A percentile compares a stretch with the other conserved stretches of the same genome.
phyloP scores from a whole-genome alignment of 2,888 invertebrate genomes.

The Acanthosoma haemorrhoidale region DNA sequence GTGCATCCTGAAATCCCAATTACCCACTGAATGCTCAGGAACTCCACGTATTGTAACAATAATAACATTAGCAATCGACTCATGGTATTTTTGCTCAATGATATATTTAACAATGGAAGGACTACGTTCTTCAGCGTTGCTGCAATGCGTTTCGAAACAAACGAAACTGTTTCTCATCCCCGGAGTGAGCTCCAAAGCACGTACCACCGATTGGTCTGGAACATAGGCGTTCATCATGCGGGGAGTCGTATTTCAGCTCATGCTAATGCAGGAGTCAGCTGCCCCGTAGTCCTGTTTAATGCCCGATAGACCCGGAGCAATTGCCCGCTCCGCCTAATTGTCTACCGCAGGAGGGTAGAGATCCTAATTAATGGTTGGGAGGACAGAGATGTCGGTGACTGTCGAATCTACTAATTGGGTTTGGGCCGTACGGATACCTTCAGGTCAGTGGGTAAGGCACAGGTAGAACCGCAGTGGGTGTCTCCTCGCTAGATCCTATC shows the following conservation, averaged over 20 bases:
- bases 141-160: not conserved
- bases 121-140: not conserved
- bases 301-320: not conserved
- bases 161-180: not conserved
- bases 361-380: not conserved
- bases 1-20: no score
- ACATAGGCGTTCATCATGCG: not conserved
- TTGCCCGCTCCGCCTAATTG: not conserved
- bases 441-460: no score
- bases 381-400: not conserved
- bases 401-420: constrained; percentile 11
- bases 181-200: not conserved
- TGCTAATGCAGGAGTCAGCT: not conserved
- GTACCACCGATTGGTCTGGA: not conserved
- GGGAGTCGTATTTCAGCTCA: no score
- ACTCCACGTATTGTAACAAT: no score
- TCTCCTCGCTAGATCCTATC: no score
- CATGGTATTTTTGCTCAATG: no score
- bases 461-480: no score
- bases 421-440: no score
- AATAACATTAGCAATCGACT: no score
- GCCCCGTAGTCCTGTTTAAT: no score
- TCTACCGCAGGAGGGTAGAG: not conserved
- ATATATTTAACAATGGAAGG: no score
- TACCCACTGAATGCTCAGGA: no score